Conservation (phyloP, 2,888 invertebrate species). For the Polyploca ridens region DNA sequence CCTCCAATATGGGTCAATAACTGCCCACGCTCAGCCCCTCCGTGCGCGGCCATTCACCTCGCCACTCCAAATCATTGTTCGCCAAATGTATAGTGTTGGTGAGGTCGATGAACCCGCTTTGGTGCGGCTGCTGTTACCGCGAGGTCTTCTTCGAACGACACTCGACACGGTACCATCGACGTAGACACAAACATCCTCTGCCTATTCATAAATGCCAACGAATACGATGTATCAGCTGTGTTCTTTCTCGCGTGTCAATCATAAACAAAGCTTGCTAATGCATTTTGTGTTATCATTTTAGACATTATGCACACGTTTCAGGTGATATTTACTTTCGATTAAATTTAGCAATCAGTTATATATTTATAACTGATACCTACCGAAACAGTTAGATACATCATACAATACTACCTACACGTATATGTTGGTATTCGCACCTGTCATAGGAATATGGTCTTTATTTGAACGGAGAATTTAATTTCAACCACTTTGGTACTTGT, state of each 20-base stretch:
- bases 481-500: no score
- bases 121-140: conserved; percentile 68
- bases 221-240: conserved; percentile 34
- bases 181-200: conserved; percentile 72
- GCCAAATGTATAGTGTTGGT: conserved; percentile 80
- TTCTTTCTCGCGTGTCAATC: conserved; percentile 11
- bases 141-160: conserved; percentile 76
- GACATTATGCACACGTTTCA: not conserved
- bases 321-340: no score
- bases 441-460: no score
- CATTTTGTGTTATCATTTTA: conserved; percentile 10
- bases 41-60: conserved; percentile 81
- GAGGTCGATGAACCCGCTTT: conserved; percentile 70
- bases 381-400: no score
- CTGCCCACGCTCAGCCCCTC: conserved; percentile 84
- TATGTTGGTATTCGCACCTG: no score
- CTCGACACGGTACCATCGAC: conserved; percentile 68
- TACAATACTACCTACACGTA: no score
- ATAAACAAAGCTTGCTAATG: conserved; percentile 33
- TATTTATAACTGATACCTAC: no score
- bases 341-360: not conserved
- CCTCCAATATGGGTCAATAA: conserved; percentile 84
- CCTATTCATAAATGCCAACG: conserved; percentile 39
- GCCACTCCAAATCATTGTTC: conserved; percentile 84
- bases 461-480: no score